Conservation (phyloP, 2,113 vertebrate species). For the Rana temporaria region DNA sequence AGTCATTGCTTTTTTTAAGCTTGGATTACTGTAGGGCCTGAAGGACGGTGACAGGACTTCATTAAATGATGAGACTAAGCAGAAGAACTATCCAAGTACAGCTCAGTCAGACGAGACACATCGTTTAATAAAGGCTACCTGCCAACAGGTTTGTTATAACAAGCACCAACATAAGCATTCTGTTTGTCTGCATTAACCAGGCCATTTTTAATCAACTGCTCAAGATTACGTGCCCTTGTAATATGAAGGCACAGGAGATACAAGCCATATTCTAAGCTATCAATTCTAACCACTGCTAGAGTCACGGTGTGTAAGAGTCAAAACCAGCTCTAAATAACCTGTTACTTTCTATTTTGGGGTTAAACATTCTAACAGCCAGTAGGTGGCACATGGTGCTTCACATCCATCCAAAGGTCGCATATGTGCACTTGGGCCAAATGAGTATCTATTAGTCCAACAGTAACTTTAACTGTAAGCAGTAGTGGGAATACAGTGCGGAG, state of each 20-base stretch:
- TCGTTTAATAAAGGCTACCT: constrained; percentile 38
- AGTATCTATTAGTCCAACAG: no score
- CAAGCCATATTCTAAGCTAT: not conserved
- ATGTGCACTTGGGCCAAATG: no score
- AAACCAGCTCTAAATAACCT: no score
- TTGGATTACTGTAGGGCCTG: constrained; percentile 34
- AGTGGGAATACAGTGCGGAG: no score
- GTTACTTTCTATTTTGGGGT: not conserved
- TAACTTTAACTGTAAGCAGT: no score
- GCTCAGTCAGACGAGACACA: constrained; percentile 13
- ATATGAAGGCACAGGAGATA: not conserved
- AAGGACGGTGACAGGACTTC: constrained; percentile 40
- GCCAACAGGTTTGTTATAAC: constrained; percentile 3
- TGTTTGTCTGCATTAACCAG: not conserved
- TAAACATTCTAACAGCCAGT: not conserved
- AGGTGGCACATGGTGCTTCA: not conserved
- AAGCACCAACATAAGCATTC: not conserved
- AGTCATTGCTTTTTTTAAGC: constrained; percentile 42
- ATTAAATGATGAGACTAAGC: constrained; percentile 48
- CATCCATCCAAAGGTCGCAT: no score
- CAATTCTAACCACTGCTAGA: not conserved
- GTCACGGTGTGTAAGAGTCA: not conserved
- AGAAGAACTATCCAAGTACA: constrained; percentile 13
- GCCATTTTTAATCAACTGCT: not conserved
- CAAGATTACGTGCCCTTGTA: not conserved